Evolutionary conservation across 1,140 invertebrate species (phyloP).

Genomic region (Macrocentrus cingulum): DNA sequence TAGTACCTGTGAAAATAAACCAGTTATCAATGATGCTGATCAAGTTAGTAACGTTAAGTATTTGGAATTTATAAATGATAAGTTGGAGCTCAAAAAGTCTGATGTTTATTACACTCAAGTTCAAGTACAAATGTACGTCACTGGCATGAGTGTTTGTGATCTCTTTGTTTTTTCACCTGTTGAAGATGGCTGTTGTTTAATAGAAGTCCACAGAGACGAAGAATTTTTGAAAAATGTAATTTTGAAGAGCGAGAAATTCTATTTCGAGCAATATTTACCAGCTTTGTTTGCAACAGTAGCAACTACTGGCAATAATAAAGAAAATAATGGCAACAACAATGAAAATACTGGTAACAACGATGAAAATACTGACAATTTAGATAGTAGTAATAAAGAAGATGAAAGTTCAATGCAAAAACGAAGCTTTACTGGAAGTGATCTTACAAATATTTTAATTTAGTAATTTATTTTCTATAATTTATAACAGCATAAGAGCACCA

Average conservation of each 20-base stretch:
- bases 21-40: conserved; percentile 27
- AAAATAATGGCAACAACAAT: not conserved
- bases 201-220: conserved; percentile 32
- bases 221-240: conserved; percentile 31
- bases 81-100: conserved; percentile 29
- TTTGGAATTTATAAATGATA: conserved; percentile 29
- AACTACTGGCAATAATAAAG: not conserved
- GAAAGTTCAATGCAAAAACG: too few species aligned
- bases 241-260: conserved; percentile 33
- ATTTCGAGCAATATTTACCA: conserved; percentile 34
- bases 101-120: conserved; percentile 34
- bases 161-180: conserved; percentile 35
- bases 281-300: conserved; percentile 15
- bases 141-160: conserved; percentile 34
- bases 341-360: too few species aligned
- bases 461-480: too few species aligned
- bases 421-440: too few species aligned
- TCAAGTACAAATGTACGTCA: conserved; percentile 40
- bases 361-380: too few species aligned
- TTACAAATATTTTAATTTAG: too few species aligned
- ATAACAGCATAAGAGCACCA: too few species aligned
- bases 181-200: conserved; percentile 29
- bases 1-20: conserved; percentile 29
- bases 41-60: conserved; percentile 34
- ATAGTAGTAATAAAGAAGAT: too few species aligned